phyloP scores from a whole-genome alignment of 2,888 invertebrate species.

The Oligia latruncula region DNA sequence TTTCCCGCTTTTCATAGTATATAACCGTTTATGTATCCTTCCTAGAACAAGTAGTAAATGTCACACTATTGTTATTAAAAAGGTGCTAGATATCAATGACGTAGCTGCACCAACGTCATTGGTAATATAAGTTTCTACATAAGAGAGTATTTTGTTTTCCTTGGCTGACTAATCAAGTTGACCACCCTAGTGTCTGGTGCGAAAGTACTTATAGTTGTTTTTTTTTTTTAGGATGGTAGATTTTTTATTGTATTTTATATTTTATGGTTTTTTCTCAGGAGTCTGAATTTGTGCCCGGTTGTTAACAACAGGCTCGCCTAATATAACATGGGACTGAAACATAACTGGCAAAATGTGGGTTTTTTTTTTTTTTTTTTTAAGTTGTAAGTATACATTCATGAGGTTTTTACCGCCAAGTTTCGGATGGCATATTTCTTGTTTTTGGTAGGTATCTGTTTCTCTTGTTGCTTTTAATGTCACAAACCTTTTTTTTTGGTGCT shows the following conservation, averaged over 20 bases:
- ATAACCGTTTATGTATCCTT: constrained; percentile 3
- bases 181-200: background rate
- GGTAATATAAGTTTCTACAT: constrained; percentile 26
- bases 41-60: background rate
- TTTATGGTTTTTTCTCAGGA: background rate
- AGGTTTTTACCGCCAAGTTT: background rate
- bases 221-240: background rate
- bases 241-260: background rate
- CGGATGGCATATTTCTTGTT: background rate
- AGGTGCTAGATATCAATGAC: constrained; percentile 8
- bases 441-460: background rate
- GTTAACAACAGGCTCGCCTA: background rate
- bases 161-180: constrained; percentile 12
- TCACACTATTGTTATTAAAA: constrained; percentile 11
- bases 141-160: constrained; percentile 21
- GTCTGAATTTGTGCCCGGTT: background rate
- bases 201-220: background rate
- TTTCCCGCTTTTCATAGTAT: constrained; percentile 13
- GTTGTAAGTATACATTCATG: background rate
- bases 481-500: too few relatives aligned
- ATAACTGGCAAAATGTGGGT: too few relatives aligned
- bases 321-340: too few relatives aligned
- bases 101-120: constrained; percentile 37
- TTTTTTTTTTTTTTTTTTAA: too few relatives aligned
- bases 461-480: background rate